Evolutionary conservation across 2,797 vertebrate genomes (phyloP), one percentile per base, ranked within the genome.

Genomic region (Dendrocincla tyrannina): DNA sequence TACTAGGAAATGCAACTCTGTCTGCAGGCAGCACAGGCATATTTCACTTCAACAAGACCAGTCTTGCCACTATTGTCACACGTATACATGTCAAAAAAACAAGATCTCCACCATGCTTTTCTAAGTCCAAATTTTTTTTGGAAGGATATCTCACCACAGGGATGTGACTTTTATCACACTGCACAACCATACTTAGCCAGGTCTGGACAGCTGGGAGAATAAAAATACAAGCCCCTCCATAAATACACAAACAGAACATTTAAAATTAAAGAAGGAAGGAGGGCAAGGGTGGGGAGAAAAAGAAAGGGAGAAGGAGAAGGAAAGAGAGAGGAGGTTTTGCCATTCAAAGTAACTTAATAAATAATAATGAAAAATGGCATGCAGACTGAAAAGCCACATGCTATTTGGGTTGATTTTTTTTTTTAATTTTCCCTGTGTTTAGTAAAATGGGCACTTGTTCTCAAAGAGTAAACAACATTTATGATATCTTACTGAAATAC

Each of bases 31-130:
- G 9, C 17, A 58, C 13, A 60, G 8, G 13, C 19, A 35, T 11
- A 22, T 1, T 53, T 16, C 13, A 17, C 25, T 78, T 7, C 5
- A 20, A 5, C 0, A 11, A 73, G 25, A 30, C 17, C 19, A 47
- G 17, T 47, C 35, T 76, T 88, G 24, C 7, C 11, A 24, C 22
- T 24, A 17, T 7, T 44, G 52, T 10, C 7, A 70, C 7, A 13
- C 1, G 2, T 15, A n/a, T 9, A 2, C 5, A 20, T 28, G 30
- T 58, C 42, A 28, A 39, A 87, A 69, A 17, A 70, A 3, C 2
- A 10, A 46, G 24, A 25, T 35, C 35, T 83, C n/a, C 13, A 37
- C 4, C 6, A 39, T 6, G 7, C 13, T 74, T 24, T 8, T 5
- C 4, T 30, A 46, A 41, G 5, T 30, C 3, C 49, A 56, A 11